Base-by-base conservation (phyloP, 1,140 invertebrate species). In the Condylostylus longicornis region DNA sequence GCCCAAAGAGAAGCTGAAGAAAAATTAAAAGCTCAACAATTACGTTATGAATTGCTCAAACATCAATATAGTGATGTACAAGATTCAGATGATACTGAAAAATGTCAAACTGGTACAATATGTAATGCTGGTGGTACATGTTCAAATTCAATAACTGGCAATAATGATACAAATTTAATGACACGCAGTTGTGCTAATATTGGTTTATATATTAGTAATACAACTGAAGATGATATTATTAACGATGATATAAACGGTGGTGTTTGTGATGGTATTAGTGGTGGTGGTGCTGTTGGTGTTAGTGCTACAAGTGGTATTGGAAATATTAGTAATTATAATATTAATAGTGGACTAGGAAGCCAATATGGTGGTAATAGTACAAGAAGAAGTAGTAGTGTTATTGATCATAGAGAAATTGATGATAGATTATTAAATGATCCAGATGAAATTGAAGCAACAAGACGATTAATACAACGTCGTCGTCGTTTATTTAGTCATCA, bases 401-500 rank as follows among this genome's bases (percentile, higher is more conserved):
- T 5, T 18, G 17, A 19, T 33, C n/a, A 33, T 36, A 31, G 36
- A 39, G 18, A 52, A 49, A 30, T 58, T 33, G 49, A 49, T 43
- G 34, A 32, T 20, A 29, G 19, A 18, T 19, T 28, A 10, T 30
- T 50, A 18, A 52, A 58, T 38, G 52, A 54, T 34, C 49, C 53
- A 21, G 55, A 58, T 33, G 43, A 57, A 28, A 38, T 58, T 25
- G 54, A 58, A 47, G 55, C 55, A 34, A 58, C 55, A 40, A 55
- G 55, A 40, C 55, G 58, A 44, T 38, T 58, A 22, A 58, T 58
- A 22, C 45, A 56, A 44, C 48, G 55, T 3, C 51, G 53, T 2
- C 45, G 55, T 7, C 48, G 55, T 10, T 48, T 58, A 4, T 58
- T 58, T 29, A 58, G 55, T 39, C 55, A 58, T 38, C 58, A 58